Evolutionary conservation across 1,140 invertebrate genomes (phyloP).

Genomic region (Drosophila ercepeae): DNA sequence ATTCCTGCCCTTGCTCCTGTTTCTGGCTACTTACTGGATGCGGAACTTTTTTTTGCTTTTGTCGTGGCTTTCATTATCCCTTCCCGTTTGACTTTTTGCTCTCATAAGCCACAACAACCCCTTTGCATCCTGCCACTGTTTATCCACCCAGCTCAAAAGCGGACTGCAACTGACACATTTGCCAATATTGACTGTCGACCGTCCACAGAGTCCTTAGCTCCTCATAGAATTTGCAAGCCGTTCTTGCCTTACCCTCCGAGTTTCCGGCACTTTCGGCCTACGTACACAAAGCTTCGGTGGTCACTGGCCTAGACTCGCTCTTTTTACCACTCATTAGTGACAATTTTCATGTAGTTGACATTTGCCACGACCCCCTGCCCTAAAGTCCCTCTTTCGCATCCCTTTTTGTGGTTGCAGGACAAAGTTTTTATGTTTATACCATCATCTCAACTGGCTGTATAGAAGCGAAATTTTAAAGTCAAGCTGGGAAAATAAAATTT

Average conservation of each 20-base stretch:
- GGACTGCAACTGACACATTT: constrained; percentile 73
- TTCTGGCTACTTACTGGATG: constrained; percentile 37
- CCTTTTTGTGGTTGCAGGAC: constrained; percentile 47
- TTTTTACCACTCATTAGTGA: constrained; percentile 82
- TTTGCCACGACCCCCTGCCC: constrained; percentile 61
- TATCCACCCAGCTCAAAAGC: constrained; percentile 23
- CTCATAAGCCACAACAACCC: constrained; percentile 64
- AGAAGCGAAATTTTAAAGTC: constrained; percentile 32
- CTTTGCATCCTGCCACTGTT: constrained; percentile 1
- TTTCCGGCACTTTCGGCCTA: constrained; percentile 52
- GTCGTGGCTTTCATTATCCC: constrained; percentile 78
- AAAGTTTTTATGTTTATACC: constrained; percentile 63
- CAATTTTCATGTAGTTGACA: constrained; percentile 83
- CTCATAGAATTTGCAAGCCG: constrained; percentile 17
- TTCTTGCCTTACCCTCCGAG: constrained; percentile 9
- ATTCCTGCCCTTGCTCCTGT: not conserved
- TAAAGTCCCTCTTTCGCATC: not conserved
- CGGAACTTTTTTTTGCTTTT: constrained; percentile 74
- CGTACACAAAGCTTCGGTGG: constrained; percentile 55
- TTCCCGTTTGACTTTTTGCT: constrained; percentile 64
- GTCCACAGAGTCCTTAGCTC: constrained; percentile 1
- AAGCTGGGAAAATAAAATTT: constrained; percentile 15
- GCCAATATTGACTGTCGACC: constrained; percentile 75
- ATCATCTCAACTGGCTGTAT: constrained; percentile 8
- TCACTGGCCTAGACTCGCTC: constrained; percentile 50